These are phyloP conservation scores for Scelioninae gen. 2 DNA, from an alignment of 2,888 invertebrate genomes.

Conservation along the genomic window DNA sequence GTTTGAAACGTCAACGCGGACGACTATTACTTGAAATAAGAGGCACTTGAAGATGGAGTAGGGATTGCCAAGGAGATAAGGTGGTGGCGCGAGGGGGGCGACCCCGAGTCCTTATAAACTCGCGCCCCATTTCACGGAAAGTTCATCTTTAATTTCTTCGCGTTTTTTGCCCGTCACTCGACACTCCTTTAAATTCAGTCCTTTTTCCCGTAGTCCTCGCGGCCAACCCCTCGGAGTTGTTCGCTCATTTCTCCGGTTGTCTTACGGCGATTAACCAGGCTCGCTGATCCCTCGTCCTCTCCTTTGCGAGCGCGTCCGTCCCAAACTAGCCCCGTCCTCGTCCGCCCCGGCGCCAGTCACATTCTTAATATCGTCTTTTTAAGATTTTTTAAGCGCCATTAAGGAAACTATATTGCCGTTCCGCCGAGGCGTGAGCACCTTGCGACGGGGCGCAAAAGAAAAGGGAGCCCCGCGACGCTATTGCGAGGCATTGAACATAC, in stretches of 20 bases:
- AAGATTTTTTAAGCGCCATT: conserved; percentile 75
- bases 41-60: conserved; percentile 56
- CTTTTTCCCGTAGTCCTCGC: conserved; percentile 61
- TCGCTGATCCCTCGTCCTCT: conserved; percentile 61
- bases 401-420: conserved; percentile 75
- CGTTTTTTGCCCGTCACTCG: conserved; percentile 70
- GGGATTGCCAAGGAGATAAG: conserved; percentile 58
- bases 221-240: conserved; percentile 68
- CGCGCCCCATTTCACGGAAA: conserved; percentile 74
- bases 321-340: conserved; percentile 62
- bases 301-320: conserved; percentile 59
- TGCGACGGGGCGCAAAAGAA: conserved; percentile 27
- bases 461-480: conserved; percentile 48
- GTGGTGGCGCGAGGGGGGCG: conserved; percentile 58
- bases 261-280: conserved; percentile 75
- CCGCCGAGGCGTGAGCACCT: conserved; percentile 62
- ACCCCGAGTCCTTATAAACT: conserved; percentile 74
- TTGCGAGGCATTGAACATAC: conserved; percentile 69
- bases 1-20: conserved; percentile 59
- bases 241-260: conserved; percentile 75
- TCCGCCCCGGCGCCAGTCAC: conserved; percentile 70
- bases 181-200: conserved; percentile 72
- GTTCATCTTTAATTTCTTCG: conserved; percentile 76
- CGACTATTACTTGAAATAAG: conserved; percentile 60
- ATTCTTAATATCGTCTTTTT: conserved; percentile 75